Percentiles rank a stretch among this genome's conserved stretches.
phyloP scores from a whole-genome alignment of 2,888 invertebrate species.

The Lamellibrachia columna region DNA sequence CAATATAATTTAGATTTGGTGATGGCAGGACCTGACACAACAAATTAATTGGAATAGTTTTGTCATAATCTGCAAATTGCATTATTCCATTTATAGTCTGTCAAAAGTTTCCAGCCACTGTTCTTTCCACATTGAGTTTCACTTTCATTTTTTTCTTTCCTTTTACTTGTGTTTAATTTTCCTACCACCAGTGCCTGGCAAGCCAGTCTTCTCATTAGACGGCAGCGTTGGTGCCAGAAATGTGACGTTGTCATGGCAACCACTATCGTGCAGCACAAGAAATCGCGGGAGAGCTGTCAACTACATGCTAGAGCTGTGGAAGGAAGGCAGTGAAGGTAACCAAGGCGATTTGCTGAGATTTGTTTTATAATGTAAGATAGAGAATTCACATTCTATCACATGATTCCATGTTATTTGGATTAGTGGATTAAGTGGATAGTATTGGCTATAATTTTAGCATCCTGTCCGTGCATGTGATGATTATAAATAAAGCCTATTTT shows the following conservation, averaged over 20 bases:
- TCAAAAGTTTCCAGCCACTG: too few species aligned
- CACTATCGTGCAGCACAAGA: background rate
- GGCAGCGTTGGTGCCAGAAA: background rate
- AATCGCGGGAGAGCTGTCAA: background rate
- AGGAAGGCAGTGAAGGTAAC: background rate
- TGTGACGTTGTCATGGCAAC: background rate
- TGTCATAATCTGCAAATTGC: too few species aligned
- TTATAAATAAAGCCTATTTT: too few species aligned
- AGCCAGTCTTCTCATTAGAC: background rate
- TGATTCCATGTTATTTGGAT: background rate
- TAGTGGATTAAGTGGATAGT: too few species aligned
- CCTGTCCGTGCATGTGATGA: too few species aligned
- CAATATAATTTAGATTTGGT: too few species aligned
- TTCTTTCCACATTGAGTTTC: background rate
- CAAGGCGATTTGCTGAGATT: background rate
- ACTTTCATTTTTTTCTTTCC: background rate
- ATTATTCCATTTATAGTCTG: too few species aligned
- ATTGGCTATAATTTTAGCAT: too few species aligned
- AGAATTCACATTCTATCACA: background rate
- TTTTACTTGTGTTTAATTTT: background rate
- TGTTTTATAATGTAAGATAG: background rate
- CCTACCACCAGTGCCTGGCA: background rate
- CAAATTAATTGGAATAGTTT: too few species aligned
- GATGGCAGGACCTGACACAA: too few species aligned
- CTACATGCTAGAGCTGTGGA: background rate